These are phyloP conservation scores for Drosophila sucinea DNA, from an alignment of 1,140 invertebrate genomes.

Conservation along the genomic window DNA sequence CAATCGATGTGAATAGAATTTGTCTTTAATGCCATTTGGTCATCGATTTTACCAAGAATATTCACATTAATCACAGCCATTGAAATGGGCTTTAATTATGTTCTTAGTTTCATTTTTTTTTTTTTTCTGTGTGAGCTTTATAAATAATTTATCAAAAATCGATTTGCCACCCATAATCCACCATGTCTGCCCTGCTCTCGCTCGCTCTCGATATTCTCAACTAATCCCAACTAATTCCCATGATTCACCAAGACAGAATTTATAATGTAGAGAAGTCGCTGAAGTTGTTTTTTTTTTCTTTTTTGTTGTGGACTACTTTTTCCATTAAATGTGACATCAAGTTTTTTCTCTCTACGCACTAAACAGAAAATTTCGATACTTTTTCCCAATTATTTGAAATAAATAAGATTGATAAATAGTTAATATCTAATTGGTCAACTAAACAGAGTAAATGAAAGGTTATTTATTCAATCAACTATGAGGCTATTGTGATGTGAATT, in stretches of 20 bases:
- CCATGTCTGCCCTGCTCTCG: conserved; percentile 16
- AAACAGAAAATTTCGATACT: neutral
- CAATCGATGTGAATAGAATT: conserved; percentile 10
- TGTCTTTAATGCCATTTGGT: conserved; percentile 16
- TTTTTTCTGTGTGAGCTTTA: conserved; percentile 27
- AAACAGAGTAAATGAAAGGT: no score
- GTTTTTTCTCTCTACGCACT: conserved; percentile 26
- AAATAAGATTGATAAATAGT: neutral
- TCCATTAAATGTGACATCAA: conserved; percentile 76
- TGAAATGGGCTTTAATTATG: conserved; percentile 66
- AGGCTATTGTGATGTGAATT: no score
- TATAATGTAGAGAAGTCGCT: conserved; percentile 1
- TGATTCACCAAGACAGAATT: conserved; percentile 55
- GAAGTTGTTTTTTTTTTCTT: no score
- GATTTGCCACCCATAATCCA: conserved; percentile 61
- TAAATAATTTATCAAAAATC: conserved; percentile 80
- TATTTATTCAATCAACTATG: no score
- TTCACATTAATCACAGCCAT: conserved; percentile 67
- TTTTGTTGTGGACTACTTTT: conserved; percentile 63
- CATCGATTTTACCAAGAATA: conserved; percentile 50
- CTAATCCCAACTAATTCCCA: conserved; percentile 74
- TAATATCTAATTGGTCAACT: no score
- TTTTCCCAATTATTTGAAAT: neutral
- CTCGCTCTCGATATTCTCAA: conserved; percentile 36
- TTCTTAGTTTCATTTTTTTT: conserved; percentile 32